A percentile compares a stretch with the other conserved stretches of the same genome.
Evolutionary conservation across 1,140 invertebrate genomes (phyloP).

Genomic region (Mactra quadrangularis): DNA sequence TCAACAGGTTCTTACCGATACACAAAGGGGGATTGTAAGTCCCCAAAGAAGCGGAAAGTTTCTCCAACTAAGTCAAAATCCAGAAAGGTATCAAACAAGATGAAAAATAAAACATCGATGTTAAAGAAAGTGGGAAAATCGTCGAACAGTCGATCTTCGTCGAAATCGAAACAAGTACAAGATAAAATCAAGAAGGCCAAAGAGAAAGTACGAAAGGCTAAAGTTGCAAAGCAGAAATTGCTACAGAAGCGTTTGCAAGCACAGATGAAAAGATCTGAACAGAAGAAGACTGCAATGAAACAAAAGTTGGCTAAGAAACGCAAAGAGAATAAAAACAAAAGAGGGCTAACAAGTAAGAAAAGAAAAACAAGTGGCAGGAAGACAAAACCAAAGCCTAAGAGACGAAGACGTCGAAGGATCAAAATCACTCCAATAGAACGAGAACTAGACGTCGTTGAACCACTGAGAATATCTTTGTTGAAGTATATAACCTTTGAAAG

Average conservation of each 20-base stretch:
- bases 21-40: background rate
- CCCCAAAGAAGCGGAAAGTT: slow-evolving; percentile 8
- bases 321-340: background rate
- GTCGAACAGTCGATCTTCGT: background rate
- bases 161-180: background rate
- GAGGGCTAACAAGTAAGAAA: background rate
- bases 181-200: slow-evolving; percentile 1
- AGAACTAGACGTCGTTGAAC: slow-evolving; percentile 2
- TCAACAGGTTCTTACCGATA: background rate
- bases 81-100: no score
- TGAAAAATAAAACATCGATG: no score
- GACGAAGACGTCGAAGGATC: background rate
- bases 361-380: background rate
- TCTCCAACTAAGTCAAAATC: background rate
- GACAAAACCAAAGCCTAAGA: background rate
- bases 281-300: slow-evolving; percentile 21
- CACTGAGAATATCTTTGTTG: slow-evolving; percentile 1
- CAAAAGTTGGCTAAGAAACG: slow-evolving; percentile 5
- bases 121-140: background rate
- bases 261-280: background rate
- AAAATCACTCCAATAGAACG: slow-evolving; percentile 19
- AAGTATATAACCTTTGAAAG: slow-evolving; percentile 29
- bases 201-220: background rate
- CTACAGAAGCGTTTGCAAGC: background rate
- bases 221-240: background rate